A percentile compares a stretch with the other conserved stretches of the same genome.
These are phyloP conservation scores for Oxyura jamaicensis DNA, from an alignment of 2,113 vertebrate genomes.

Conservation along the genomic window DNA sequence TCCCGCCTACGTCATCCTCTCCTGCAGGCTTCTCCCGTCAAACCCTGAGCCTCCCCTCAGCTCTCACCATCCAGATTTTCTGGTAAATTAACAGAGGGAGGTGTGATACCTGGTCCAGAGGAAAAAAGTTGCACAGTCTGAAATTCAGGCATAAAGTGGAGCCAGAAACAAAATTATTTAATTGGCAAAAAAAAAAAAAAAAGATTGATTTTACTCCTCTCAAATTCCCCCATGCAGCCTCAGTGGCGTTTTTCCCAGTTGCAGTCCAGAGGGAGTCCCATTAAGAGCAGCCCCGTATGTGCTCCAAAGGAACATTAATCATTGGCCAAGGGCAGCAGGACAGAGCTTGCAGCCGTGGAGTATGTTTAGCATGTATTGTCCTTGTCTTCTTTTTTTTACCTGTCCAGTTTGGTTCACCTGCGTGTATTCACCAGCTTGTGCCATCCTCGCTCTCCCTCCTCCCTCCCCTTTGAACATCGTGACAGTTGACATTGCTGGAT, in stretches of 20 bases:
- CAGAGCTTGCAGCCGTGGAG: background rate
- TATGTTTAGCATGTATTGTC: background rate
- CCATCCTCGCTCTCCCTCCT: background rate
- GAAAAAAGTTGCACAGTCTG: background rate
- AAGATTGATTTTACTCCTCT: background rate
- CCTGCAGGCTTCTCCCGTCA: background rate
- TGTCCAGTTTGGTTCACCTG: background rate
- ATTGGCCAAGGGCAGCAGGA: constrained; percentile 53
- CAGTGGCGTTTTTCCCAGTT: background rate
- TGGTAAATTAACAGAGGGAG: background rate
- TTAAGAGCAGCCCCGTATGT: background rate
- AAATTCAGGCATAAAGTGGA: background rate
- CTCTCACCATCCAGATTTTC: fast-evolving
- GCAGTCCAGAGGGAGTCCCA: background rate
- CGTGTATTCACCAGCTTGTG: background rate
- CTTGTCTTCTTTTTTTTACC: background rate
- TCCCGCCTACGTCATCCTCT: background rate
- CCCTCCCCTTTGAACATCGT: background rate
- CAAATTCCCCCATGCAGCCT: background rate
- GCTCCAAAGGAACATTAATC: constrained; percentile 19
- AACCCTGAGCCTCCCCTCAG: background rate
- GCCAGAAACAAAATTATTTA: constrained; percentile 5
- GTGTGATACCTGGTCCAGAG: background rate
- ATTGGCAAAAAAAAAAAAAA: background rate
- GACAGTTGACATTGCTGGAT: background rate